Conservation (phyloP, 2,888 invertebrate genomes). For the Meiosimyza decipiens region DNA sequence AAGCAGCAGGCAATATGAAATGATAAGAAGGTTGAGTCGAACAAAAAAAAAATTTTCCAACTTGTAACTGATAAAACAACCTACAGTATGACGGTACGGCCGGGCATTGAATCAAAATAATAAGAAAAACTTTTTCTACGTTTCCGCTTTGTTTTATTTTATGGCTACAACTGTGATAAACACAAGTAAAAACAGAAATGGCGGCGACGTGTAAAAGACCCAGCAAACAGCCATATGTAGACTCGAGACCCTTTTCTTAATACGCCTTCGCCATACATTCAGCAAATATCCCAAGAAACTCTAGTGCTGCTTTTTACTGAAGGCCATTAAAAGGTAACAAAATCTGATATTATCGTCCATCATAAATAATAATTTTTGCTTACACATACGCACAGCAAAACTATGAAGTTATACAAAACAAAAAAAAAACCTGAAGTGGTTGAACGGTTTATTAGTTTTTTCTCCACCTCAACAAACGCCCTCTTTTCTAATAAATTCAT, state of each 20-base stretch:
- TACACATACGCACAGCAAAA: not conserved
- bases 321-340: too few species aligned
- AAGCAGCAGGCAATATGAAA: not conserved
- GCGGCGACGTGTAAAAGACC: slow-evolving; percentile 2
- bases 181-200: not conserved
- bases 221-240: too few species aligned
- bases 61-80: slow-evolving; percentile 3
- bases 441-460: not conserved
- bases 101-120: not conserved
- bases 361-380: too few species aligned
- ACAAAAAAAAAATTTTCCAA: slow-evolving; percentile 7
- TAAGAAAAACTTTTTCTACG: not conserved
- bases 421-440: too few species aligned
- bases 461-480: not conserved
- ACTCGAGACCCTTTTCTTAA: too few species aligned
- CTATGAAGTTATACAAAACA: not conserved
- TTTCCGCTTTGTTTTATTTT: slow-evolving; percentile 1
- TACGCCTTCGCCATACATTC: too few species aligned
- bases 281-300: too few species aligned
- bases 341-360: too few species aligned
- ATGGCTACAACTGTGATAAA: slow-evolving; percentile 2
- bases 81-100: not conserved
- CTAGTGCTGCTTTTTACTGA: too few species aligned
- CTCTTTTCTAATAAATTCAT: slow-evolving; percentile 33
- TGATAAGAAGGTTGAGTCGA: too few species aligned